Percentiles rank a stretch among this genome's conserved stretches.
phyloP scores from a whole-genome alignment of 2,113 vertebrate genomes.

The Microtus montanus region DNA sequence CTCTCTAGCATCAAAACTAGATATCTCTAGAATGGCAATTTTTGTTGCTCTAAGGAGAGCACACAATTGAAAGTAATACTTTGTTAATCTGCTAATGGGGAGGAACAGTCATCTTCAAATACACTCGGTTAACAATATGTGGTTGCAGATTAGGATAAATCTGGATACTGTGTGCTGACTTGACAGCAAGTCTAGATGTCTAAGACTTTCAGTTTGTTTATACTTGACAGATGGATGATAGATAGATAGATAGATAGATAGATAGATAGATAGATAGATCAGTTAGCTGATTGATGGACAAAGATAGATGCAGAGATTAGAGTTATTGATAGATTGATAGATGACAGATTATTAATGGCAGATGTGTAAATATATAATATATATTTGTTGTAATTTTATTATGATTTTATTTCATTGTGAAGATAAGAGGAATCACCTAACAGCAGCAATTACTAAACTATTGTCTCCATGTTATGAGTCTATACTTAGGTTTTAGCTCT shows the following conservation, averaged over 20 bases:
- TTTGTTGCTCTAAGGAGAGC: neutral
- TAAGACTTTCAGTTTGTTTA: neutral
- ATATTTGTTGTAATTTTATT: neutral
- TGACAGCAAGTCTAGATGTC: neutral
- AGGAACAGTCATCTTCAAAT: neutral
- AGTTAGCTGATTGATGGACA: too few relatives aligned
- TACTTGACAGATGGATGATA: neutral
- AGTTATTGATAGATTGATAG: neutral
- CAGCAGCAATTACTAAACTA: neutral
- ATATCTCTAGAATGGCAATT: neutral
- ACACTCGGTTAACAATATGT: neutral
- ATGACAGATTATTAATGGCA: neutral
- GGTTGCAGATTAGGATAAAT: neutral
- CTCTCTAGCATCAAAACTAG: neutral
- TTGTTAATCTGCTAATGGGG: neutral
- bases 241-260: neutral
- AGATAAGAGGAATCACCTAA: neutral
- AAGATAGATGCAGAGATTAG: neutral
- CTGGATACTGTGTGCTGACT: neutral
- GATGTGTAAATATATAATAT: neutral
- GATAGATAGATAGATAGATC: too few relatives aligned
- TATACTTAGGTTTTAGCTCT: neutral
- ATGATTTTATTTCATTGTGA: neutral
- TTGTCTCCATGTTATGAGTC: neutral
- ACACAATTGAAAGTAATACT: neutral